Evolutionary conservation across 2,888 invertebrate species (phyloP).

Genomic region (Girardia tigrina): DNA sequence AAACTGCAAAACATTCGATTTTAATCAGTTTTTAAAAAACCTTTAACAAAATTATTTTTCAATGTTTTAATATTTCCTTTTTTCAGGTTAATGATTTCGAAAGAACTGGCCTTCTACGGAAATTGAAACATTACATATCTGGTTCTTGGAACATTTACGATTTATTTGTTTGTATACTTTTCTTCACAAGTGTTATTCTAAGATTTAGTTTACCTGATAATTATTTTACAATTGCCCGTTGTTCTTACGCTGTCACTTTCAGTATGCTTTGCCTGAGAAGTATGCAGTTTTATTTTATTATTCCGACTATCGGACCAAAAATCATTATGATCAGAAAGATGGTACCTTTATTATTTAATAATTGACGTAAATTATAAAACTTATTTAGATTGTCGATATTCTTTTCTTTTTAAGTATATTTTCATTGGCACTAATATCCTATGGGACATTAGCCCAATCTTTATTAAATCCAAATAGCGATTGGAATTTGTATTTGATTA

Average conservation of each 20-base stretch:
- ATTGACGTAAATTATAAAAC: background rate
- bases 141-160: slow-evolving; percentile 10
- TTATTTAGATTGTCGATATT: background rate
- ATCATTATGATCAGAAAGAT: background rate
- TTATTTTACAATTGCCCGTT: background rate
- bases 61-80: too few relatives aligned
- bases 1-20: too few relatives aligned
- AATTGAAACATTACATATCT: background rate
- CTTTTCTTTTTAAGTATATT: background rate
- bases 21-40: too few relatives aligned
- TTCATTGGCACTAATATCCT: background rate
- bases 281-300: slow-evolving; percentile 13
- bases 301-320: background rate
- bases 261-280: background rate
- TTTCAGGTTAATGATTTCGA: background rate
- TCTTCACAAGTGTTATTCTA: background rate
- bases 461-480: background rate
- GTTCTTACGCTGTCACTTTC: background rate
- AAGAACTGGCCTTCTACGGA: background rate
- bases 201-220: background rate
- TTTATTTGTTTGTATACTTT: background rate
- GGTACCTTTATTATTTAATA: too few relatives aligned
- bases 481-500: background rate
- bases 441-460: background rate
- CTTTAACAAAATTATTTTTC: too few relatives aligned